These are phyloP conservation scores for Manacus vitellinus DNA, from an alignment of 2,113 vertebrate genomes.

Conservation along the genomic window DNA sequence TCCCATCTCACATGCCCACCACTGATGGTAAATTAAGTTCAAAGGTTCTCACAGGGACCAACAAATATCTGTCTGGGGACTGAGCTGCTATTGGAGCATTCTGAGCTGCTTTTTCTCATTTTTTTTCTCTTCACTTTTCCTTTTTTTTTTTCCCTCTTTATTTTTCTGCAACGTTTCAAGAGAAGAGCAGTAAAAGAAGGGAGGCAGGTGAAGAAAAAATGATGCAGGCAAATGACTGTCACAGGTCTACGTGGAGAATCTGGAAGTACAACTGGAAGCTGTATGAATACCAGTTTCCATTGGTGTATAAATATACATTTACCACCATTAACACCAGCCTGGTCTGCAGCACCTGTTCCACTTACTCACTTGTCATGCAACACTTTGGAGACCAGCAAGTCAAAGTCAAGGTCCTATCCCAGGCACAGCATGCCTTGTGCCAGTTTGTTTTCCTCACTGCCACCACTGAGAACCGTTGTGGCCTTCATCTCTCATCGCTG, in stretches of 20 bases:
- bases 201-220: background rate
- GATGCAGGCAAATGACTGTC: background rate
- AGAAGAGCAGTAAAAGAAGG: background rate
- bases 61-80: background rate
- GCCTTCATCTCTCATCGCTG: background rate
- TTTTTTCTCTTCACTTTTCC: background rate
- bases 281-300: background rate
- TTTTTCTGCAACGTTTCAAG: background rate
- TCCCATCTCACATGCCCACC: background rate
- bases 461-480: background rate
- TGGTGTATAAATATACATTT: conserved; percentile 5
- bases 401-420: conserved; percentile 1
- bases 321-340: conserved; percentile 34
- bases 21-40: background rate
- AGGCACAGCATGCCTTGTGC: conserved; percentile 16
- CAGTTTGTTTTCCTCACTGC: background rate
- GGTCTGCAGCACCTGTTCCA: conserved; percentile 31
- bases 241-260: background rate
- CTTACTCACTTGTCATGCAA: background rate
- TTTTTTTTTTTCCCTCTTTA: background rate
- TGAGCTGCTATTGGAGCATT: background rate
- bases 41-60: background rate
- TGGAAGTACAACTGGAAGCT: background rate
- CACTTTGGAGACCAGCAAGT: conserved; percentile 16
- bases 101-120: background rate